phyloP scores from a whole-genome alignment of 2,797 vertebrate species.

The Myotis vivesi region DNA sequence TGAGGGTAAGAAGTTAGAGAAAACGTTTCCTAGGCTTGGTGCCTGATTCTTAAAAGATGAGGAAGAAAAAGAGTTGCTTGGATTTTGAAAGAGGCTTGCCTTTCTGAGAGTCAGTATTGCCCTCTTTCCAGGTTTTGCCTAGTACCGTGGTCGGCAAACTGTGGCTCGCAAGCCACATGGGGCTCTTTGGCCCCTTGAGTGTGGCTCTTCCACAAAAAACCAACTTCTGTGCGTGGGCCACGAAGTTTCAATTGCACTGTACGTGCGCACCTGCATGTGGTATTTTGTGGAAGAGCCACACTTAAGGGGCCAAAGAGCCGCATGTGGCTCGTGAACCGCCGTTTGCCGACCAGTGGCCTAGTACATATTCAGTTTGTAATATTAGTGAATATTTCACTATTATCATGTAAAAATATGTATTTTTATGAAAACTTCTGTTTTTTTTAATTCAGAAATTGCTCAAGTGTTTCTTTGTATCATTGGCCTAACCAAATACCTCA shows the following conservation, averaged over 20 bases:
- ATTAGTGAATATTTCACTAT: background rate
- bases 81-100: background rate
- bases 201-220: no score
- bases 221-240: no score
- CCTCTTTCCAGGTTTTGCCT: background rate
- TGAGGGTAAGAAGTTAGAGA: background rate
- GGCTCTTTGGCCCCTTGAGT: no score
- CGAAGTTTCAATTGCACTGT: no score
- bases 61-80: background rate
- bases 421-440: background rate
- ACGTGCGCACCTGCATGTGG: no score
- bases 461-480: conserved; percentile 8
- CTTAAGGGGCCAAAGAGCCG: no score
- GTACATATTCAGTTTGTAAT: conserved; percentile 18
- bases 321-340: no score
- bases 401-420: background rate
- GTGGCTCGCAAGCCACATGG: no score
- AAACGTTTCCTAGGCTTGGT: background rate
- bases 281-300: no score
- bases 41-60: background rate
- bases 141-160: background rate
- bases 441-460: conserved; percentile 24
- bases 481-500: background rate
- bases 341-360: background rate
- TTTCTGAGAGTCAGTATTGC: background rate